A percentile compares a stretch with the other conserved stretches of the same genome.
Evolutionary conservation across 1,140 invertebrate species (phyloP).

Genomic region (Whitmania pigra): DNA sequence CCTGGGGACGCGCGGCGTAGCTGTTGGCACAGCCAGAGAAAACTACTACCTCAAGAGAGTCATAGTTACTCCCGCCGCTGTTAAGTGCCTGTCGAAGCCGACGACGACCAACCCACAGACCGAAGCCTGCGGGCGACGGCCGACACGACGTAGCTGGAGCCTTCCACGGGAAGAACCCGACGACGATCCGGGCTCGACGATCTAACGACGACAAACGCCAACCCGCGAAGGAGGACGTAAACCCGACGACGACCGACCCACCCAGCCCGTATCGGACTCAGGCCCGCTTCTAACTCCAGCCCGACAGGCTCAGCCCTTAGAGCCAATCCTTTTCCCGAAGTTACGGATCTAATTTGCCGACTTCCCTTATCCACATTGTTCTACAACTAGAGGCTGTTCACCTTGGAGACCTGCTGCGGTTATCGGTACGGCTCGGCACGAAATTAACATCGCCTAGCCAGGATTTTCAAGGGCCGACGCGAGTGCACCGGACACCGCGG

Average conservation of each 20-base stretch:
- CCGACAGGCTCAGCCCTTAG: conserved; percentile 57
- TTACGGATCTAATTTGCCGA: conserved; percentile 64
- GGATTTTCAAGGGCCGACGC: conserved; percentile 63
- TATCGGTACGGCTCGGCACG: conserved; percentile 56
- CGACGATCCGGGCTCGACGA: too few relatives aligned
- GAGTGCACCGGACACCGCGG: conserved; percentile 43
- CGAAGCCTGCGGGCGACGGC: conserved; percentile 32
- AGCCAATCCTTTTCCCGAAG: conserved; percentile 66
- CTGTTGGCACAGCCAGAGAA: too few relatives aligned
- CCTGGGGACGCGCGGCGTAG: too few relatives aligned
- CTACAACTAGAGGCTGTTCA: conserved; percentile 74
- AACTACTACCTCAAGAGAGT: too few relatives aligned
- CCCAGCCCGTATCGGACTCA: conserved; percentile 36
- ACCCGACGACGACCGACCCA: conserved; percentile 25
- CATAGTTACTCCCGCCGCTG: too few relatives aligned
- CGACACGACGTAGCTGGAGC: conserved; percentile 27
- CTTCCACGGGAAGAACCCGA: too few relatives aligned
- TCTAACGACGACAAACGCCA: too few relatives aligned
- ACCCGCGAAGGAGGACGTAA: too few relatives aligned
- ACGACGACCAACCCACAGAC: too few relatives aligned
- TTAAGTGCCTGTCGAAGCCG: too few relatives aligned
- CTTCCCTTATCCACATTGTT: too few relatives aligned
- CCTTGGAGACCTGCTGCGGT: conserved; percentile 76
- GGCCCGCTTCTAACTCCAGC: conserved; percentile 38
- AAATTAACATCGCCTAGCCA: conserved; percentile 56